Base-by-base conservation (phyloP, 2,888 invertebrate species). In the Heliconius charithonia region DNA sequence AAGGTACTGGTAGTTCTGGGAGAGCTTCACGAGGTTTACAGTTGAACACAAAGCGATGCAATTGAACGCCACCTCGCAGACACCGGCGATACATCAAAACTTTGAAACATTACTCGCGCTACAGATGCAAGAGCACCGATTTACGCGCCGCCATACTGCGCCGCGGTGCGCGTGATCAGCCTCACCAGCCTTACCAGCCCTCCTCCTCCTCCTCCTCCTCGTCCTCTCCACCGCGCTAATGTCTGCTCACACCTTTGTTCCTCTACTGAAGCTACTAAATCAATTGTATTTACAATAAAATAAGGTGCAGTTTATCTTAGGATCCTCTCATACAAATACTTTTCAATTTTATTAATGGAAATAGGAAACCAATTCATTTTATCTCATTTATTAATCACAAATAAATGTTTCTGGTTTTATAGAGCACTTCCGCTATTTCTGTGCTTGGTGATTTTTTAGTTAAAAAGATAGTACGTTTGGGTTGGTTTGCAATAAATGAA, bases 231-330 rank as follows among this genome's bases (percentile, higher is more conserved):
- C 32, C 69, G 7, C 25, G 7, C 56, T 7, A 22, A 81, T 79
- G 77, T 79, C 80, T 71, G 77, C 81, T 78, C 70, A 80, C 81
- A 80, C 80, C 81, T 82, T 65, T 65, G 76, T 66, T 25, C 29
- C 22, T 51, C 12, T 4, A 6, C 2, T 29, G 22, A 45, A 45
- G n/a, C 25, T 32, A 12, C 13, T 75, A 69, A 25, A 29, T 27
- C 22, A 27, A 66, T 75, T 22, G 1, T 51, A 41, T 37, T 13
- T 0, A 13, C 3, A 22, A 12, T 2, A 12, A n/a, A n/a, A 63
- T 67, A 77, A 25, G 72, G 73, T 66, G 27, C 51, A 66, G 4
- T 78, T 59, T 73, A 72, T 56, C 12, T 29, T 29, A 56, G 19
- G 3, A 27, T n/a, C 7, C 32, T n/a, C 16, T 32, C 9, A 45